A percentile compares a stretch with the other conserved stretches of the same genome.
phyloP scores from a whole-genome alignment of 2,113 vertebrate species.

The Saimiri boliviensis region DNA sequence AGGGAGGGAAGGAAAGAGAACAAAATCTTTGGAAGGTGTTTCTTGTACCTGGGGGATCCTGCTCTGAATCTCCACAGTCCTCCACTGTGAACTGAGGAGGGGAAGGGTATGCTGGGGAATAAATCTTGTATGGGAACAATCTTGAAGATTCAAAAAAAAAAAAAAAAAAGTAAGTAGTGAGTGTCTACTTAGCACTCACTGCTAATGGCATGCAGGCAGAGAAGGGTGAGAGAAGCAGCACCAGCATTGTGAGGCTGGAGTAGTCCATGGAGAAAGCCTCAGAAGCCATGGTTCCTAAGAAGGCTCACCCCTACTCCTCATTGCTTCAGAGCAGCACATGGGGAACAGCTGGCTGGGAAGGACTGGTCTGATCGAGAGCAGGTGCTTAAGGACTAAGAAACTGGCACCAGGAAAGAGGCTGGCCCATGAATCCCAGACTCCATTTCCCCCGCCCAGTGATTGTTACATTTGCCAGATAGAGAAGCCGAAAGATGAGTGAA shows the following conservation, averaged over 20 bases:
- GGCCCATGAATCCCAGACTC: not conserved
- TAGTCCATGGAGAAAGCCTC: not conserved
- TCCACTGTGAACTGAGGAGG: conserved; percentile 76
- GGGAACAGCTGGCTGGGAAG: not conserved
- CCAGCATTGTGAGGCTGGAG: not conserved
- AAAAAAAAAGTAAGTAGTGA: too few species aligned
- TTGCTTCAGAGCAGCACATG: not conserved
- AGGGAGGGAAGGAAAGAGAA: conserved; percentile 47
- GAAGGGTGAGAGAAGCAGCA: not conserved
- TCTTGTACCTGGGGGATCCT: conserved; percentile 45
- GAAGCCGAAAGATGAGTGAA: not conserved
- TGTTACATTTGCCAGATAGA: not conserved
- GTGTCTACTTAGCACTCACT: not conserved
- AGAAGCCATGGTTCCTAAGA: not conserved
- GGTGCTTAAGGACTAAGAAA: not conserved
- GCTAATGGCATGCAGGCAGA: not conserved
- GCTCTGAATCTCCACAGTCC: conserved; percentile 66
- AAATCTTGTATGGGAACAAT: conserved; percentile 76
- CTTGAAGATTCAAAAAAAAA: conserved; percentile 17
- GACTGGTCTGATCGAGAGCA: not conserved
- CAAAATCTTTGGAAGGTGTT: conserved; percentile 43
- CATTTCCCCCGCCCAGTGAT: not conserved
- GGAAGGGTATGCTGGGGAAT: conserved; percentile 65
- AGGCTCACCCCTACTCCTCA: not conserved
- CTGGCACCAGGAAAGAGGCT: not conserved